Percentiles rank a stretch among this genome's conserved stretches.
phyloP scores from a whole-genome alignment of 2,888 invertebrate genomes.

The Lasioglossum oenotherae region DNA sequence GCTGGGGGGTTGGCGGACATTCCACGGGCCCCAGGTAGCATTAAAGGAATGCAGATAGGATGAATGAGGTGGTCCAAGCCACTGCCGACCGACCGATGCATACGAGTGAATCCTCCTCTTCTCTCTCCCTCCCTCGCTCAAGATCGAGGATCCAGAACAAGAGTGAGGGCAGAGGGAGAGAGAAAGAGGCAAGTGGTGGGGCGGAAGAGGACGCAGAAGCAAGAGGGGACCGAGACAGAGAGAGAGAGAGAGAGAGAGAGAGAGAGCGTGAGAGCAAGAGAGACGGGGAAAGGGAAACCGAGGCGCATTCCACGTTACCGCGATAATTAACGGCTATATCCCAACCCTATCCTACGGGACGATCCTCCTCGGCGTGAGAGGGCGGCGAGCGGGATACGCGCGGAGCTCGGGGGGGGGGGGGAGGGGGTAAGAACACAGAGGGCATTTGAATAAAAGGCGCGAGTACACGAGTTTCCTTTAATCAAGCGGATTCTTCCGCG shows the following conservation, averaged over 20 bases:
- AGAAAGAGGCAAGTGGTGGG: neutral
- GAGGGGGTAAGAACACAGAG: neutral
- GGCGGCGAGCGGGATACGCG: neutral
- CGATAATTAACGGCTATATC: constrained; percentile 78
- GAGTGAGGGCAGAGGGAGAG: neutral
- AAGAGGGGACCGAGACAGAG: neutral
- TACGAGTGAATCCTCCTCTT: constrained; percentile 68
- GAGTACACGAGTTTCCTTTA: constrained; percentile 75
- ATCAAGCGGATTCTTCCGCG: constrained; percentile 71
- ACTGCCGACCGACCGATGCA: constrained; percentile 75
- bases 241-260: no score
- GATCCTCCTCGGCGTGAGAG: constrained; percentile 46
- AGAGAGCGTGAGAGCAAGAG: constrained; percentile 28
- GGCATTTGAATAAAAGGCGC: constrained; percentile 74
- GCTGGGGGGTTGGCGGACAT: constrained; percentile 71
- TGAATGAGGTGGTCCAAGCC: constrained; percentile 83
- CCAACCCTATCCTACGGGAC: constrained; percentile 69
- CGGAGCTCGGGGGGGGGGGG: neutral
- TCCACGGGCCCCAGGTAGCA: constrained; percentile 82
- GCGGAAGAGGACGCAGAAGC: constrained; percentile 13
- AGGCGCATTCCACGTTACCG: constrained; percentile 77
- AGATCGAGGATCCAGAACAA: constrained; percentile 18
- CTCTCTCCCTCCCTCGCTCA: constrained; percentile 9
- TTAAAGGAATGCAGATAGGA: constrained; percentile 82
- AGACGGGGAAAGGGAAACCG: constrained; percentile 64